Percentiles rank a stretch among this genome's conserved stretches.
Evolutionary conservation across 2,113 vertebrate genomes (phyloP).

Genomic region (Phainopepla nitens): DNA sequence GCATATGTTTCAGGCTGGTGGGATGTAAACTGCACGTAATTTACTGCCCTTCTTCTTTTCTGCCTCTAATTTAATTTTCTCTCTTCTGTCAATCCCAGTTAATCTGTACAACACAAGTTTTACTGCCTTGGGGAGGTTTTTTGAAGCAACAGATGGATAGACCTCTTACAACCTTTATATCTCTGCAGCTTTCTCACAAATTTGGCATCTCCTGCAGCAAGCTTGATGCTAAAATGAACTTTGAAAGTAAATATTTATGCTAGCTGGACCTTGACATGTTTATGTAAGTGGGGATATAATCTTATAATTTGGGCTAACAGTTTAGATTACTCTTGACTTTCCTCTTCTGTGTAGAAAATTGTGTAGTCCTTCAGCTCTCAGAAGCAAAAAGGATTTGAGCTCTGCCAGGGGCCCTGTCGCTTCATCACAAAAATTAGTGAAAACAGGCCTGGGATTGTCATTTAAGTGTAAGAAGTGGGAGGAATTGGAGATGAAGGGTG

Average conservation of each 20-base stretch:
- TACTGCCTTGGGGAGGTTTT: conserved; percentile 3
- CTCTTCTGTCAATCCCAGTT: not conserved
- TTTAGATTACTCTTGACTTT: conserved; percentile 53
- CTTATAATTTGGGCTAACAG: conserved; percentile 52
- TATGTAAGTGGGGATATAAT: conserved; percentile 31
- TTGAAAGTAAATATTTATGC: conserved; percentile 31
- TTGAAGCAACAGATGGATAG: not conserved
- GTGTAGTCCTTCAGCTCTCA: conserved; percentile 69
- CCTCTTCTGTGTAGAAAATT: conserved; percentile 74
- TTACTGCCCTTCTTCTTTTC: not conserved
- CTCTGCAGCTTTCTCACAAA: not conserved
- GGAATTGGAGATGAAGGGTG: conserved; percentile 47
- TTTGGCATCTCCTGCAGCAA: not conserved
- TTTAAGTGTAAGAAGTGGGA: conserved; percentile 32
- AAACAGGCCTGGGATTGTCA: conserved; percentile 25
- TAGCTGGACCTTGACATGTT: conserved; percentile 37
- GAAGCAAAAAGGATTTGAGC: conserved; percentile 56
- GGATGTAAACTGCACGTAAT: not conserved
- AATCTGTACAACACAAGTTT: not conserved
- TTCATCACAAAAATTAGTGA: not conserved
- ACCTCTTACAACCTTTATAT: not conserved
- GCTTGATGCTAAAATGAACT: conserved; percentile 39
- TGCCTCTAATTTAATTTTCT: conserved; percentile 26
- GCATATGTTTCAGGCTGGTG: not conserved
- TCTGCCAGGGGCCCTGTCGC: conserved; percentile 57